These are phyloP conservation scores for Saccopteryx leptura DNA, from an alignment of 2,113 vertebrate genomes.

Conservation along the genomic window DNA sequence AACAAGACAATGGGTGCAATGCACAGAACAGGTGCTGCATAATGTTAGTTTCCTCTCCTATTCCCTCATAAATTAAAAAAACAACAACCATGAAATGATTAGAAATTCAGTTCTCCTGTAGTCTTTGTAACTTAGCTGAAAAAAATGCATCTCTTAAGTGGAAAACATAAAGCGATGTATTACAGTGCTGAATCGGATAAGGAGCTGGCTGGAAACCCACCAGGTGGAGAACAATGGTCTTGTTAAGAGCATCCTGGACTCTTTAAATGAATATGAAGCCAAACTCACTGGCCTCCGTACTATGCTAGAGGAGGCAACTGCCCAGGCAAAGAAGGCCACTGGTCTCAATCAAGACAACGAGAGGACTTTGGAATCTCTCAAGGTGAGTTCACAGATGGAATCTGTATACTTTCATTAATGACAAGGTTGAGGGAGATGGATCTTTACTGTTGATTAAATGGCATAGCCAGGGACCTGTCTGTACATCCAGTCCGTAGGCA, in stretches of 20 bases:
- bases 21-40: neutral
- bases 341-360: conserved; percentile 91
- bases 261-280: conserved; percentile 90
- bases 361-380: conserved; percentile 88
- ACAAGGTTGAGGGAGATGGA: neutral
- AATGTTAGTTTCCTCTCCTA: neutral
- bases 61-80: neutral
- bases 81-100: neutral
- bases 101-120: neutral
- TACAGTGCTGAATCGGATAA: conserved; percentile 92
- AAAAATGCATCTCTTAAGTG: neutral
- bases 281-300: conserved; percentile 92
- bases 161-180: conserved; percentile 59
- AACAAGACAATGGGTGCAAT: neutral
- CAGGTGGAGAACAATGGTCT: conserved; percentile 88
- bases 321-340: conserved; percentile 91
- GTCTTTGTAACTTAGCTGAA: neutral
- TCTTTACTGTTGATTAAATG: neutral
- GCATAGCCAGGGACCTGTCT: neutral
- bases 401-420: fast-evolving
- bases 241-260: conserved; percentile 87
- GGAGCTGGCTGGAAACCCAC: conserved; percentile 89
- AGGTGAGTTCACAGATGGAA: conserved; percentile 87
- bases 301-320: conserved; percentile 88
- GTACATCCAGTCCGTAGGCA: neutral